These are phyloP conservation scores for Orestias chungarensis DNA, from an alignment of 2,797 vertebrate genomes.

Conservation along the genomic window DNA sequence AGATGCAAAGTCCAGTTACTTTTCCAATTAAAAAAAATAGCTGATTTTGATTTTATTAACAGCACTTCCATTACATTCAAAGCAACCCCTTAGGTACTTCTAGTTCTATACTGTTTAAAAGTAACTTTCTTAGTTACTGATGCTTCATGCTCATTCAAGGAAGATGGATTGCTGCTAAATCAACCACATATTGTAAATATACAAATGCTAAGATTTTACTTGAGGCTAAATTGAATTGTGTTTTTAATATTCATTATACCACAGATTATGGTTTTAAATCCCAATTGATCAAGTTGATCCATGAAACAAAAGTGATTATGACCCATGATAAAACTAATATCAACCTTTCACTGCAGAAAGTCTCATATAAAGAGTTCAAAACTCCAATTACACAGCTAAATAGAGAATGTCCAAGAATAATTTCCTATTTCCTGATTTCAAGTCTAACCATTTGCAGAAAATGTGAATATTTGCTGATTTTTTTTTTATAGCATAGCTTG, in stretches of 20 bases:
- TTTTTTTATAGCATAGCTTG: not conserved
- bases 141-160: not conserved
- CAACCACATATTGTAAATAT: not conserved
- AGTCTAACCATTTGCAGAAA: not conserved
- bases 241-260: not conserved
- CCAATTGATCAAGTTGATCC: not conserved
- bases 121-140: not conserved
- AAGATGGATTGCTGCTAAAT: not conserved
- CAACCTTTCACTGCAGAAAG: no score
- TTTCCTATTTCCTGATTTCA: no score
- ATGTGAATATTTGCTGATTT: not conserved
- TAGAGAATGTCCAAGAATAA: no score
- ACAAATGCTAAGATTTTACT: not conserved
- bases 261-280: not conserved
- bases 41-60: not conserved
- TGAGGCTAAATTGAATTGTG: not conserved
- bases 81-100: not conserved
- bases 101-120: no score
- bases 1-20: not conserved
- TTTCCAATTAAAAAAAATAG: not conserved
- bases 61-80: not conserved
- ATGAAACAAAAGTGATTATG: not conserved
- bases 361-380: not conserved
- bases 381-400: no score
- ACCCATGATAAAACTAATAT: not conserved